Conservation (phyloP, 2,888 invertebrate species). For the Cheiracanthium punctorium region DNA sequence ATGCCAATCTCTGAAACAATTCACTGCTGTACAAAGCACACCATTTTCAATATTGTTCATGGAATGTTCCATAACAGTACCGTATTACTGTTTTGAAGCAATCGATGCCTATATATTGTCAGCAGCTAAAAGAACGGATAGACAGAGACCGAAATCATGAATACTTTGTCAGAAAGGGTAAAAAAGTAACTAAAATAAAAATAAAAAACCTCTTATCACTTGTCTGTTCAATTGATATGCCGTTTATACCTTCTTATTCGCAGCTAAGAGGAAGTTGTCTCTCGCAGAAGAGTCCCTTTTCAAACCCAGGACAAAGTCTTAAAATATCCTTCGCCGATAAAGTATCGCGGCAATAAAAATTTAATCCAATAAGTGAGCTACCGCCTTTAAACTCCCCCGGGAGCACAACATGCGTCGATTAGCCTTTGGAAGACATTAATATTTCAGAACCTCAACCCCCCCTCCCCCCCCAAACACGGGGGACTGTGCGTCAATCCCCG, state of each 20-base stretch:
- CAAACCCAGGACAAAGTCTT: neutral
- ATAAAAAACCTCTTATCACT: neutral
- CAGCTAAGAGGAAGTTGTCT: constrained; percentile 15
- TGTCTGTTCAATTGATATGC: neutral
- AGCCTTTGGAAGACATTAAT: constrained; percentile 41
- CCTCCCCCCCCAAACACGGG: neutral
- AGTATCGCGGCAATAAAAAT: constrained; percentile 41
- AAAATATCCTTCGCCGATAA: constrained; percentile 15
- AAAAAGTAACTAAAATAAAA: too few relatives aligned
- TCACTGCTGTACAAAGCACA: too few relatives aligned
- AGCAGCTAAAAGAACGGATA: too few relatives aligned
- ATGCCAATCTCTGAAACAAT: too few relatives aligned
- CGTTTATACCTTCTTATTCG: neutral
- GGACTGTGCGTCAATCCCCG: neutral
- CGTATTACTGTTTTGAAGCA: too few relatives aligned
- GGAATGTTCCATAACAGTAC: too few relatives aligned
- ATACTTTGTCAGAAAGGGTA: too few relatives aligned
- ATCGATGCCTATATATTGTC: too few relatives aligned
- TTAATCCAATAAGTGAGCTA: constrained; percentile 47
- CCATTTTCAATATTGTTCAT: too few relatives aligned
- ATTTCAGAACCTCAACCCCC: too few relatives aligned
- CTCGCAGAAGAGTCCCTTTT: neutral
- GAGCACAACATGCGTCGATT: constrained; percentile 15
- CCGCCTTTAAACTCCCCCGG: constrained; percentile 20
- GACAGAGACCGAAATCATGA: too few relatives aligned